phyloP scores from a whole-genome alignment of 2,113 vertebrate species.

The Pterocles burchelli region DNA sequence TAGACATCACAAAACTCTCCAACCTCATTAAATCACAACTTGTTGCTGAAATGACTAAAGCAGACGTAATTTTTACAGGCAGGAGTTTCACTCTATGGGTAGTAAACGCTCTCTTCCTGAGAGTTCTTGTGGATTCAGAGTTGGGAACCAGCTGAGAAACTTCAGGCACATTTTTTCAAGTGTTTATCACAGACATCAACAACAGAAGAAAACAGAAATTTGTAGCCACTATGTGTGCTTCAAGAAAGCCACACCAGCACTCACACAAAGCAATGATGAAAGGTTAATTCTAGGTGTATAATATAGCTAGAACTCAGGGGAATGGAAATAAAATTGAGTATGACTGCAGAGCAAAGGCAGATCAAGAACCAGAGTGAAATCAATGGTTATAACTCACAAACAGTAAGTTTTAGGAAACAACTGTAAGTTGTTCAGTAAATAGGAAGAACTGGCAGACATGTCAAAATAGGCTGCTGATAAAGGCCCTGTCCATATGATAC shows the following conservation, averaged over 20 bases:
- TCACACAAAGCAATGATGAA: neutral
- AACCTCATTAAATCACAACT: neutral
- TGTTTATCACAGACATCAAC: neutral
- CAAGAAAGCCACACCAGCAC: neutral
- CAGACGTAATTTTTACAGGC: neutral
- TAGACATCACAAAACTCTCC: neutral
- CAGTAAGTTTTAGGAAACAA: neutral
- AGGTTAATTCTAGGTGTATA: neutral
- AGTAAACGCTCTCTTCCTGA: neutral
- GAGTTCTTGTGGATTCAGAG: neutral
- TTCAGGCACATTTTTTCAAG: neutral
- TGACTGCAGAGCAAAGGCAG: neutral
- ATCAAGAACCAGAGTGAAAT: neutral
- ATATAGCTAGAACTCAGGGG: neutral
- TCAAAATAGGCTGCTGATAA: neutral
- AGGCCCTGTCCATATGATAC: neutral
- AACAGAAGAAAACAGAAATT: neutral
- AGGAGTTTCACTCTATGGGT: neutral
- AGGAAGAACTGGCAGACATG: fast-evolving
- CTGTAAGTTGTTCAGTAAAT: neutral
- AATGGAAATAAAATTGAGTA: neutral
- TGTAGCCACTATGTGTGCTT: neutral
- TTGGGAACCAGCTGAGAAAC: neutral
- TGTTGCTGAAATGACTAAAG: neutral
- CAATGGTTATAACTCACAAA: neutral